Percentiles rank a stretch among this genome's conserved stretches.
phyloP scores from a whole-genome alignment of 2,888 invertebrate genomes.

The Zaprionus lineosus region DNA sequence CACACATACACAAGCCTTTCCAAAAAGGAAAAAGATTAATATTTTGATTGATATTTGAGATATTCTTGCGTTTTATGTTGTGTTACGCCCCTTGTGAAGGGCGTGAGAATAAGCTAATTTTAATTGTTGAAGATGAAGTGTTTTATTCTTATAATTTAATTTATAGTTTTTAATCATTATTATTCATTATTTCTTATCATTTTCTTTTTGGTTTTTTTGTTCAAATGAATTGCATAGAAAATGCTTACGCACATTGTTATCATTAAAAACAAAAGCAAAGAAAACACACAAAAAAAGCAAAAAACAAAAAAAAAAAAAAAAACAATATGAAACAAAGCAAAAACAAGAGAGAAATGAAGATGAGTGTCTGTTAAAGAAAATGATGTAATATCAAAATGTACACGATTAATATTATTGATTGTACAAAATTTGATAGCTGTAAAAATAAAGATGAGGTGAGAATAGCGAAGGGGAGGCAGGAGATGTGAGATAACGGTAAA shows the following conservation, averaged over 20 bases:
- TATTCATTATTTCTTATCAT: no score
- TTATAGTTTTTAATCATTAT: background rate
- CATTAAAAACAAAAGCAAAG: constrained; percentile 41
- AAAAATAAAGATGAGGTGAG: constrained; percentile 39
- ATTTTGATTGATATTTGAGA: constrained; percentile 17
- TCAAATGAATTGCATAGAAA: constrained; percentile 41
- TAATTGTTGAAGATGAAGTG: constrained; percentile 13
- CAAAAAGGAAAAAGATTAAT: no score
- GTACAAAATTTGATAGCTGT: constrained; percentile 74
- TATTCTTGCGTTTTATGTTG: constrained; percentile 12
- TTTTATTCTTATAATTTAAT: constrained; percentile 17
- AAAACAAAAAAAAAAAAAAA: constrained; percentile 29
- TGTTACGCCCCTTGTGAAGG: constrained; percentile 47
- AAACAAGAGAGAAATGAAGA: constrained; percentile 46
- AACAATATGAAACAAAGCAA: constrained; percentile 27
- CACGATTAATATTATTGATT: constrained; percentile 67
- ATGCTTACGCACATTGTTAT: constrained; percentile 75
- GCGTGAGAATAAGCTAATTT: constrained; percentile 31
- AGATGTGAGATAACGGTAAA: no score
- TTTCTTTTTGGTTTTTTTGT: constrained; percentile 27
- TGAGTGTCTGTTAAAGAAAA: constrained; percentile 39
- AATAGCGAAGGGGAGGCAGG: no score
- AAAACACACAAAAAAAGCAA: constrained; percentile 18
- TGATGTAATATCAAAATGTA: constrained; percentile 45
- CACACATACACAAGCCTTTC: background rate